Base-by-base conservation (phyloP, 2,888 invertebrate species). In the Synanthedon formicaeformis region DNA sequence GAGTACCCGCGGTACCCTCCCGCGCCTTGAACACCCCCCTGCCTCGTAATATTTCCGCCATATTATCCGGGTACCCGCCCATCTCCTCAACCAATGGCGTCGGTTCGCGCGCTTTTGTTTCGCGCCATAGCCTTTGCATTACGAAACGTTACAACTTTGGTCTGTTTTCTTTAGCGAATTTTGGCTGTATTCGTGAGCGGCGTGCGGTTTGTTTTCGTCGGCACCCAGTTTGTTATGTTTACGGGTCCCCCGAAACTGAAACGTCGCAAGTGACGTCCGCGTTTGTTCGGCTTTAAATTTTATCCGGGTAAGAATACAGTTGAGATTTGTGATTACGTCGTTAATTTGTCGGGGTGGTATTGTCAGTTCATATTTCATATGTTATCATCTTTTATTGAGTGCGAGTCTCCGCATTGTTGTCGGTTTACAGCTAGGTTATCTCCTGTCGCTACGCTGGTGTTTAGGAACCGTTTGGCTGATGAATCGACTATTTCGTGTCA, bases 351-450 rank as follows among this genome's bases (percentile, higher is more conserved):
- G 63, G 76, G 77, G 79, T 82, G 82, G 82, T 81, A 73, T 77
- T 73, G 71, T 69, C 76, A 81, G 85, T 86, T 85, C 86, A 86
- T 86, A 87, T 85, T 87, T 87, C 85, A 86, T 81, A 78, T 81
- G 86, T 85, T 87, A 87, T 87, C 86, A 86, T 87, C 84, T 85
- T 87, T 87, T 87, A 87, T 87, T 84, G 85, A 87, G 86, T 87
- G 86, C 79, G 82, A 84, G 85, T 72, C 67, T 62, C 76, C 75
- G 84, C 69, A 83, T 86, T 86, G 86, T 87, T 82, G 84, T 77
- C 78, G 86, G 83, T 86, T 85, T 85, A 85, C 78, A 69, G 79
- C 68, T 66, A 71, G 84, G 84, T 83, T 86, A 86, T 87, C 86
- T 81, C 67, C 61, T 67, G 73, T 75, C 71, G 72, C 76, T 70